Evolutionary conservation across 2,113 vertebrate species (phyloP).

Genomic region (Crotalus tigris): DNA sequence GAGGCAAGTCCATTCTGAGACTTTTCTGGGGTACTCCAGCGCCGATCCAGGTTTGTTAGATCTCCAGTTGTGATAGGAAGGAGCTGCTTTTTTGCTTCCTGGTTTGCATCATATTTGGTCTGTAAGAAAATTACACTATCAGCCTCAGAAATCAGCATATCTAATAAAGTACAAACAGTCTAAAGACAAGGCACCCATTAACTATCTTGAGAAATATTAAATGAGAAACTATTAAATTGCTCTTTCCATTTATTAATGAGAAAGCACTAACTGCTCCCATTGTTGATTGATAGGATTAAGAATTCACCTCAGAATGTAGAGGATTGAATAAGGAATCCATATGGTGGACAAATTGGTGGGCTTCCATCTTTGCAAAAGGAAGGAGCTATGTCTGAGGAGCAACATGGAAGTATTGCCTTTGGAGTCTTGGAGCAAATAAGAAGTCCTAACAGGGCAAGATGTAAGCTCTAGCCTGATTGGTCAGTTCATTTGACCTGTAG

Average conservation of each 20-base stretch:
- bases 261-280: neutral
- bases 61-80: constrained; percentile 81
- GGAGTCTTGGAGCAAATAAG: neutral
- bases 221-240: neutral
- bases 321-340: neutral
- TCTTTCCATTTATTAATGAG: neutral
- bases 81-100: constrained; percentile 84
- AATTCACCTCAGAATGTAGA: neutral
- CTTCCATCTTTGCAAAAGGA: neutral
- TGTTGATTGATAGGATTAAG: neutral
- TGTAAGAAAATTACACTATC: constrained; percentile 29
- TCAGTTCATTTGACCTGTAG: neutral
- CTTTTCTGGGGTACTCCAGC: constrained; percentile 68
- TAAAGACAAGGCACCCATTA: neutral
- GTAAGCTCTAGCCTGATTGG: neutral
- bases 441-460: neutral
- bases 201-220: neutral
- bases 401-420: neutral
- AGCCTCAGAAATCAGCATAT: neutral
- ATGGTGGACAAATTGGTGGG: neutral
- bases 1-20: constrained; percentile 79
- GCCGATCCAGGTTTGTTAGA: constrained; percentile 73
- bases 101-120: constrained; percentile 87
- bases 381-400: neutral
- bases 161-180: neutral